phyloP scores from a whole-genome alignment of 53 echinoderm and acorn worm genomes.

The Antedon mediterranea region DNA sequence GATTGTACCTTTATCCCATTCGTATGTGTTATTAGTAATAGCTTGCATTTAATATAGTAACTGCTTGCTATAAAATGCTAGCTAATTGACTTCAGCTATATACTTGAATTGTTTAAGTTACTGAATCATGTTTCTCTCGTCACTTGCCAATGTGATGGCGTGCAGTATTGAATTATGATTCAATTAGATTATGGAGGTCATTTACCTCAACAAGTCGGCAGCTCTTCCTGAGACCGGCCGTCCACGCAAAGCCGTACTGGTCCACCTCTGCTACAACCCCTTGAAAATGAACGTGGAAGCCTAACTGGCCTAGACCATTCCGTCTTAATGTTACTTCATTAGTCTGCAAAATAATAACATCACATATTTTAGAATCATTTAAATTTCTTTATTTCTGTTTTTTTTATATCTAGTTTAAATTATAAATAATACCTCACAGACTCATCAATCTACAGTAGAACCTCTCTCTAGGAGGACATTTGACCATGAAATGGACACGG shows the following conservation, averaged over 20 bases:
- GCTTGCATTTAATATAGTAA: too few species aligned
- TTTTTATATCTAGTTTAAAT: too few species aligned
- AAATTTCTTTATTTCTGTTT: not conserved
- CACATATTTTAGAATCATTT: too few species aligned
- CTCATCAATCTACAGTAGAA: too few species aligned
- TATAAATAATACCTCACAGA: too few species aligned
- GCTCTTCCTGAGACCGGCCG: constrained; percentile 91
- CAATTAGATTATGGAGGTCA: not conserved
- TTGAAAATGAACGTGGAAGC: constrained; percentile 96
- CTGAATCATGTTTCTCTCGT: not conserved
- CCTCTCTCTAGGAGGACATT: too few species aligned
- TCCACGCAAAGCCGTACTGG: constrained; percentile 94
- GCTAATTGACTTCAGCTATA: too few species aligned
- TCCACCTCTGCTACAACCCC: constrained; percentile 92
- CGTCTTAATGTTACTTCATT: constrained; percentile 79
- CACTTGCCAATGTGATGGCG: not conserved
- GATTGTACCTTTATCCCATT: too few species aligned
- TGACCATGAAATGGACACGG: too few species aligned
- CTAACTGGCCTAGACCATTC: constrained; percentile 82
- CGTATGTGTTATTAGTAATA: too few species aligned
- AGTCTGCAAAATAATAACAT: constrained; percentile 27
- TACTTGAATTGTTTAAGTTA: not conserved
- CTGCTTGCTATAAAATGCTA: too few species aligned
- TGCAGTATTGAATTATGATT: not conserved
- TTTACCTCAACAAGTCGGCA: constrained; percentile 90